These are phyloP conservation scores for Turritopsis dohrnii DNA, from an alignment of 30 jellyfish, hydroid and myxozoan genomes.

Conservation along the genomic window DNA sequence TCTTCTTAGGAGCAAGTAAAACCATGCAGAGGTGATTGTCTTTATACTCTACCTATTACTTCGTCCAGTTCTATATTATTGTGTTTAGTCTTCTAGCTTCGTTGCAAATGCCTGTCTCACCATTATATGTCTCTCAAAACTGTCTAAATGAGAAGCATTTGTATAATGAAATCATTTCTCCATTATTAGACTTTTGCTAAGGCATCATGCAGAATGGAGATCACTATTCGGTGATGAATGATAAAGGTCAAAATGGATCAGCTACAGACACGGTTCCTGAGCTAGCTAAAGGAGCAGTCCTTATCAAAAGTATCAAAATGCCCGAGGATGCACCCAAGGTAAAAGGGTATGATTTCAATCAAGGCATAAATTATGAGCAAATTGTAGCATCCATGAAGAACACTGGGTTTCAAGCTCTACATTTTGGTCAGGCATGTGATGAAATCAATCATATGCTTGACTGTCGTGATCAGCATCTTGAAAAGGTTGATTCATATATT, in stretches of 20 bases:
- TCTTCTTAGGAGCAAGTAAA: too few relatives aligned
- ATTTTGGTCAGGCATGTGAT: conserved; percentile 74
- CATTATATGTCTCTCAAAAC: too few relatives aligned
- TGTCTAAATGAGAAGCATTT: too few relatives aligned
- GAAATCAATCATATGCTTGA: conserved; percentile 80
- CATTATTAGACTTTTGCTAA: too few relatives aligned
- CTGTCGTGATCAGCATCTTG: conserved; percentile 52
- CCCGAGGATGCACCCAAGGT: conserved; percentile 39
- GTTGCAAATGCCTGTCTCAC: too few relatives aligned
- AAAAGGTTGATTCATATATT: conserved; percentile 38
- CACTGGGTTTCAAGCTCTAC: conserved; percentile 93
- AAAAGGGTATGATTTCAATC: conserved; percentile 81
- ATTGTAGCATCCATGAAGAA: conserved; percentile 40
- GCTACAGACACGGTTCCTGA: conserved; percentile 10
- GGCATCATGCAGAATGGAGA: neutral
- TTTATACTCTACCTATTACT: too few relatives aligned
- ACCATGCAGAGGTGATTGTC: too few relatives aligned
- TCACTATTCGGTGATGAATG: neutral
- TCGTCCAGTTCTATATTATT: too few relatives aligned
- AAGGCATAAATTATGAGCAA: conserved; percentile 74
- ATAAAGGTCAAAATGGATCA: neutral
- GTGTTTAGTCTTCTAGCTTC: too few relatives aligned
- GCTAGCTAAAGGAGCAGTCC: conserved; percentile 19
- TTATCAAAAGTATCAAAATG: conserved; percentile 21
- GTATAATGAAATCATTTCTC: too few relatives aligned